A percentile compares a stretch with the other conserved stretches of the same genome.
These are phyloP conservation scores for Pristionchus pacificus DNA, from an alignment of 1,140 invertebrate genomes.

Conservation along the genomic window DNA sequence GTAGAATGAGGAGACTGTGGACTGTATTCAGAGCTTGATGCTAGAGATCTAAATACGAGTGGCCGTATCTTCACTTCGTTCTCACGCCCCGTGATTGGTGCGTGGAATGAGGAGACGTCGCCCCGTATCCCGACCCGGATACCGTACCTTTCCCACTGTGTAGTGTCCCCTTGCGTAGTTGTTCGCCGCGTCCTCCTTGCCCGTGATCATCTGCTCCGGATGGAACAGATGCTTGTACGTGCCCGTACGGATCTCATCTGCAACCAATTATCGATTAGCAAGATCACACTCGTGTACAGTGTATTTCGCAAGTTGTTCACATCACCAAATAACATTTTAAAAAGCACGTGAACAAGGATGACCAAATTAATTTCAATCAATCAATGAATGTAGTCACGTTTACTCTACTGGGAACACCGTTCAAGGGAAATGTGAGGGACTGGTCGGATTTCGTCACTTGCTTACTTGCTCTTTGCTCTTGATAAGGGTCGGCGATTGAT, in stretches of 20 bases:
- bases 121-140: too few relatives aligned
- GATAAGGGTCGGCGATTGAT: too few relatives aligned
- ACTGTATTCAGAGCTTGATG: too few relatives aligned
- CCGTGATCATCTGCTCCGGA: constrained; percentile 60
- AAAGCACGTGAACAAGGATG: background rate
- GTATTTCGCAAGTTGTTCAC: background rate
- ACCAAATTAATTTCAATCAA: background rate
- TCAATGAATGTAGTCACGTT: background rate
- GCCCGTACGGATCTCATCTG: constrained; percentile 59
- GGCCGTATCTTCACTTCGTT: too few relatives aligned
- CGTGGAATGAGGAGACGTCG: too few relatives aligned
- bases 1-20: too few relatives aligned
- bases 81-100: too few relatives aligned
- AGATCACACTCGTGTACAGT: background rate
- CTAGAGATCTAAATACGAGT: too few relatives aligned
- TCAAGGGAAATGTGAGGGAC: too few relatives aligned
- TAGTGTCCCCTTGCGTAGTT: constrained; percentile 80
- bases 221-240: constrained; percentile 59
- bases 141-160: constrained; percentile 77
- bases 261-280: background rate
- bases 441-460: too few relatives aligned
- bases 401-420: too few relatives aligned
- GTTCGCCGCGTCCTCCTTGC: constrained; percentile 76
- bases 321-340: background rate
- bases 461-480: too few relatives aligned